Base-by-base conservation (phyloP, 2,113 vertebrate species). In the Eudorcas thomsonii region DNA sequence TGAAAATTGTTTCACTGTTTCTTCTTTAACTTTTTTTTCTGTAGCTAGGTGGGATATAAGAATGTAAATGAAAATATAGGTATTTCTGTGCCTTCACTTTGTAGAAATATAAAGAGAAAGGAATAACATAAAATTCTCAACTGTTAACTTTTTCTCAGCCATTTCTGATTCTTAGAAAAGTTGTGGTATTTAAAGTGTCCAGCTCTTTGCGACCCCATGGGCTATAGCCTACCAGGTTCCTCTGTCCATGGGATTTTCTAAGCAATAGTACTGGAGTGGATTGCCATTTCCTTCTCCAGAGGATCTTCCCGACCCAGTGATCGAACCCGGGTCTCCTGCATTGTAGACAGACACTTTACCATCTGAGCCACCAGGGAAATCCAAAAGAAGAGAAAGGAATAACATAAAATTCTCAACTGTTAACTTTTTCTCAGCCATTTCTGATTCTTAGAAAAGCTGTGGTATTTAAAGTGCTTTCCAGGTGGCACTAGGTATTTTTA, bases 71-170 rank as follows among this genome's bases (percentile, higher is more conserved):
- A 96, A 94, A 93, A 64, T 83, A 48, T 45, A 90, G 48, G 16
- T 95, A 10, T 89, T 93, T 97, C 45, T 93, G 10, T 60, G 19
- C 43, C 7, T 91, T 84, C 6, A 45, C 3, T 86, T 95, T 93
- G 8, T 91, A 85, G 88, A 97, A 88, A 87, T 89, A 71, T 88
- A 57, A 90, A 84, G 39, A 60, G 48, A 90, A 89, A 88, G 16
- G 23, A 89, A 87, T 25, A 81, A 81, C n/a, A 12, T 88, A 55
- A 87, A 95, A 83, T 96, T 88, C 11, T 92, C 10, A 96, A 17
- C n/a, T 67, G 4, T 78, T 83, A 78, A 88, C 9, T 64, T 67
- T 74, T 96, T 92, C 81, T 39, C 52, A 43, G 12, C 21, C n/a
- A 90, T 94, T 81, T 12, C 28, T 15, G 4, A 84, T 28, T 89